A percentile compares a stretch with the other conserved stretches of the same genome.
These are phyloP conservation scores for Parotocinclus haroldoi DNA, from an alignment of 2,797 vertebrate species.

Conservation along the genomic window DNA sequence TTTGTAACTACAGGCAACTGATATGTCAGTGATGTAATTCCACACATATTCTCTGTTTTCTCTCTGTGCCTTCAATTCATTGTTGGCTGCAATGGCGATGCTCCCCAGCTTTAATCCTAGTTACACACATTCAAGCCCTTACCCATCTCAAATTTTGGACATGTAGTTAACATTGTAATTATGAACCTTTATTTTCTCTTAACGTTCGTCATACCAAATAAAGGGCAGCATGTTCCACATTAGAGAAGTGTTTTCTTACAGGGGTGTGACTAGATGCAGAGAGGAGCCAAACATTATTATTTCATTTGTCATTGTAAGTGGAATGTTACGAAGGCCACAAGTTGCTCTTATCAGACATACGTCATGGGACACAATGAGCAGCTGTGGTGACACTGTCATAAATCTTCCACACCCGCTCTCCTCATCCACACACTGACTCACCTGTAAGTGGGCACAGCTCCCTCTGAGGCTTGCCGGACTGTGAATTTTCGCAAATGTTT, in stretches of 20 bases:
- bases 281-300: constrained; percentile 41
- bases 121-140: constrained; percentile 70
- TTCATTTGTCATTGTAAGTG: constrained; percentile 45
- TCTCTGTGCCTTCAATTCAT: constrained; percentile 65
- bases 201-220: constrained; percentile 74
- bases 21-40: constrained; percentile 24
- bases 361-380: constrained; percentile 40
- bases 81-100: constrained; percentile 62
- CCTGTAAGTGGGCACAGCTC: constrained; percentile 23
- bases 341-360: constrained; percentile 41
- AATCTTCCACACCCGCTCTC: constrained; percentile 30
- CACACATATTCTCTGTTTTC: constrained; percentile 39
- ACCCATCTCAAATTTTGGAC: constrained; percentile 59
- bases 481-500: constrained; percentile 15
- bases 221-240: constrained; percentile 62
- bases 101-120: constrained; percentile 63
- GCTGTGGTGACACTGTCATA: constrained; percentile 21
- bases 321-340: constrained; percentile 35
- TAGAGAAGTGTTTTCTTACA: constrained; percentile 55
- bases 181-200: constrained; percentile 71
- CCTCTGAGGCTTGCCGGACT: neutral
- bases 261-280: constrained; percentile 37
- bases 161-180: constrained; percentile 62
- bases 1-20: constrained; percentile 17
- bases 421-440: constrained; percentile 29